These are phyloP conservation scores for Lycophotia porphyrea DNA, from an alignment of 2,888 invertebrate genomes.

Conservation along the genomic window DNA sequence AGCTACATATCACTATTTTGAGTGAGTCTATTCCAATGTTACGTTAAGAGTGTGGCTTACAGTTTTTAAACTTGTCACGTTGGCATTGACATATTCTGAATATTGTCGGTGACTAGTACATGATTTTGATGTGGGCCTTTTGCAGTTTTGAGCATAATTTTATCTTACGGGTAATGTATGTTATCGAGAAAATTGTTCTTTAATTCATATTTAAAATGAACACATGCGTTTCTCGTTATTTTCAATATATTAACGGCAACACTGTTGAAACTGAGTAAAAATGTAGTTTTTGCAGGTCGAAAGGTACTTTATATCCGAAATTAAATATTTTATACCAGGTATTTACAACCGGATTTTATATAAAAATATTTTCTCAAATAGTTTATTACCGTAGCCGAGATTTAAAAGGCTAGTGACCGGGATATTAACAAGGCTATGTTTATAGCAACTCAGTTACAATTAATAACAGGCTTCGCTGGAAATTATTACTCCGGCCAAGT, in stretches of 20 bases:
- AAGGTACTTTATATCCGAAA: not conserved
- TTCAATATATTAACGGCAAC: too few species aligned
- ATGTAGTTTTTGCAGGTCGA: too few species aligned
- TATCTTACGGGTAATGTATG: not conserved
- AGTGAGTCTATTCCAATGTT: not conserved
- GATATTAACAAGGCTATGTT: constrained; percentile 38
- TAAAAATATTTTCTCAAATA: constrained; percentile 21
- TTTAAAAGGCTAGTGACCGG: constrained; percentile 12
- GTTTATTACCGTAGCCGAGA: not conserved
- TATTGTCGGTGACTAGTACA: not conserved
- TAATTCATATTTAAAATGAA: not conserved
- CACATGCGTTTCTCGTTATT: not conserved
- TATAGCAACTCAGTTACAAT: constrained; percentile 34
- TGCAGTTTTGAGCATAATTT: not conserved
- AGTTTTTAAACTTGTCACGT: not conserved
- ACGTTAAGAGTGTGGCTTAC: not conserved
- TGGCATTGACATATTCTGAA: not conserved
- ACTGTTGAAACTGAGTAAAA: constrained; percentile 6
- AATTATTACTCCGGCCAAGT: constrained; percentile 36
- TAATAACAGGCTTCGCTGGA: constrained; percentile 41
- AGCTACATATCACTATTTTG: not conserved
- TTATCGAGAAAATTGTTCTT: not conserved
- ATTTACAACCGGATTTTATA: not conserved
- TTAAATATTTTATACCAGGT: not conserved
- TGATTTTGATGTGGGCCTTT: not conserved